phyloP scores from a whole-genome alignment of 92 coral and sea anemone species.

The Muricea muricata region DNA sequence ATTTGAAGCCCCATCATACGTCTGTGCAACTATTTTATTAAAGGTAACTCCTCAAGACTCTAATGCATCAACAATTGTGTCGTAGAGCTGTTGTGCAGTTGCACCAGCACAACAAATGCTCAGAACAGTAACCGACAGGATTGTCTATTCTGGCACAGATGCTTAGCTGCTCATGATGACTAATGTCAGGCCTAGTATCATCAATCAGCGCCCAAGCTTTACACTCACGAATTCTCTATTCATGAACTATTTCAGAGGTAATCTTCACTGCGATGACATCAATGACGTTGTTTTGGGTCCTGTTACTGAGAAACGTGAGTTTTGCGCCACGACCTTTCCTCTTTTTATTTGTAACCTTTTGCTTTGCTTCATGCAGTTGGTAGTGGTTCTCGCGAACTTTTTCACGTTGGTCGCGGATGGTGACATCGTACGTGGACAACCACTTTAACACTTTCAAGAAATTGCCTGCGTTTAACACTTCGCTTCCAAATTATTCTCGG shows the following conservation, averaged over 20 bases:
- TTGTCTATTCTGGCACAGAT: not conserved
- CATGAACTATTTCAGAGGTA: not conserved
- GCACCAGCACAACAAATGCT: not conserved
- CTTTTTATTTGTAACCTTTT: not conserved
- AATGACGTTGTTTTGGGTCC: slow-evolving; percentile 12
- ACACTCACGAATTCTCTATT: not conserved
- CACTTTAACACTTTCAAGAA: slow-evolving; percentile 19
- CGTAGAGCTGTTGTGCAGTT: slow-evolving; percentile 32
- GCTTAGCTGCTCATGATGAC: not conserved
- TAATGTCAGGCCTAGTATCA: not conserved
- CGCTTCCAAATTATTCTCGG: slow-evolving; percentile 27
- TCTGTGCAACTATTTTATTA: not conserved
- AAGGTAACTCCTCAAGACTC: not conserved
- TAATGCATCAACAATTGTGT: slow-evolving; percentile 28
- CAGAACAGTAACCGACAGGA: not conserved
- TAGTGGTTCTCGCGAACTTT: slow-evolving; percentile 19
- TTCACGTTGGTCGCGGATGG: slow-evolving; percentile 11
- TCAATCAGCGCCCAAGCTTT: not conserved
- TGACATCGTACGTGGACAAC: slow-evolving; percentile 1
- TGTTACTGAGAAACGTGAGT: slow-evolving; percentile 9
- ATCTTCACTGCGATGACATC: not conserved
- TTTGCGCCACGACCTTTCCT: slow-evolving; percentile 7
- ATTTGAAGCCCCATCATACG: not conserved
- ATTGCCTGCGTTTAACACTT: not conserved
- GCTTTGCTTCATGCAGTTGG: slow-evolving; percentile 9